These are phyloP conservation scores for Cichlasoma orientale DNA, from an alignment of 2,797 vertebrate species.

Conservation along the genomic window DNA sequence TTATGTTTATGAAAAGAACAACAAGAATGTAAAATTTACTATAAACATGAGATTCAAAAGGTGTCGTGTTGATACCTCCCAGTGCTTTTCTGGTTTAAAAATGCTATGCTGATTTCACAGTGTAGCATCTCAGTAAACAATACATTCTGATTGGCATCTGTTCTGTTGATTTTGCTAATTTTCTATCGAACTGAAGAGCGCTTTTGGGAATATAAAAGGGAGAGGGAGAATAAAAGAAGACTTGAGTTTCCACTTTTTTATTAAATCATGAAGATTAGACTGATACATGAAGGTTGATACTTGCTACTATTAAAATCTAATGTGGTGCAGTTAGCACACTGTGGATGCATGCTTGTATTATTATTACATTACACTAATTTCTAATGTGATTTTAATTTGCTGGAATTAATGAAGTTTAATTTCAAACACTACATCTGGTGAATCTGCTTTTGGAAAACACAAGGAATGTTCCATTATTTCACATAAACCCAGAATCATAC, in stretches of 20 bases:
- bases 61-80: background rate
- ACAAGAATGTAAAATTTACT: background rate
- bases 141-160: background rate
- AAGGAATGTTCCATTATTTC: background rate
- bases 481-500: background rate
- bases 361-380: slow-evolving; percentile 12
- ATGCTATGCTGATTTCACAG: background rate
- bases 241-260: background rate
- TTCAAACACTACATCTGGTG: background rate
- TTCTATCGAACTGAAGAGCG: slow-evolving; percentile 4
- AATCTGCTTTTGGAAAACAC: slow-evolving; percentile 15
- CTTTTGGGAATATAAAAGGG: slow-evolving; percentile 6
- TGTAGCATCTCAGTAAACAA: slow-evolving; percentile 12
- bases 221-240: background rate
- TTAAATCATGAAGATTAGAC: slow-evolving; percentile 10
- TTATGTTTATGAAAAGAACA: background rate
- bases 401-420: slow-evolving; percentile 11
- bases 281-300: slow-evolving; percentile 24
- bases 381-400: background rate
- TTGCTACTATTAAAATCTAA: slow-evolving; percentile 27
- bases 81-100: background rate
- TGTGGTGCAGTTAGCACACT: background rate
- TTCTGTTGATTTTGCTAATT: slow-evolving; percentile 27
- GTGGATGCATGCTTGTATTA: background rate
- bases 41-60: slow-evolving; percentile 1